Percentiles rank a stretch among this genome's conserved stretches.
Evolutionary conservation across 2,888 invertebrate species (phyloP).

Genomic region (Conus canariensis): DNA sequence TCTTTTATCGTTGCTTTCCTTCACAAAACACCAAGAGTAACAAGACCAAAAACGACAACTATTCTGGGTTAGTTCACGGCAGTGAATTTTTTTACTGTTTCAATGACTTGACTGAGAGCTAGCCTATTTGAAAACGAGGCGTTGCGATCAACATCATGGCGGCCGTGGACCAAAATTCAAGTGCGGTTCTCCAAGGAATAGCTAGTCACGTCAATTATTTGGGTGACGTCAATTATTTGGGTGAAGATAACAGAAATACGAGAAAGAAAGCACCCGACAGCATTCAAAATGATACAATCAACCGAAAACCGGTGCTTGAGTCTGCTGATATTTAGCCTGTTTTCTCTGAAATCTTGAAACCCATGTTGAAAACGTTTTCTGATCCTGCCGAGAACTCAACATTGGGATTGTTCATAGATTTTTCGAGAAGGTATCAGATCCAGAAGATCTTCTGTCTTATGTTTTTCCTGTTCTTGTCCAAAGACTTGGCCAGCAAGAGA

Average conservation of each 20-base stretch:
- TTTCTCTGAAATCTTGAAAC: slow-evolving; percentile 71
- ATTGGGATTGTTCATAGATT: slow-evolving; percentile 64
- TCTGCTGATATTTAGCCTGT: slow-evolving; percentile 60
- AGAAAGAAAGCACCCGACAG: slow-evolving; percentile 74
- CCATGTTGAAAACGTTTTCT: slow-evolving; percentile 71
- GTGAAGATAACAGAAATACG: slow-evolving; percentile 74
- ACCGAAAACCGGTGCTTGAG: slow-evolving; percentile 60
- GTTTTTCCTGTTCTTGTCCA: slow-evolving; percentile 88
- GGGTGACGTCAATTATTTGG: too few relatives aligned
- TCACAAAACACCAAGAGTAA: too few relatives aligned
- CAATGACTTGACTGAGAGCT: too few relatives aligned
- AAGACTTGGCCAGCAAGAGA: slow-evolving; percentile 88
- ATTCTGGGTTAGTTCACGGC: too few relatives aligned
- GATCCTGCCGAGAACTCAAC: slow-evolving; percentile 76
- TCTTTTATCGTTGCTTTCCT: too few relatives aligned
- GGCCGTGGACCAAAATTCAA: slow-evolving; percentile 67
- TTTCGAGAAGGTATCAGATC: slow-evolving; percentile 59
- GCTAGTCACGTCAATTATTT: slow-evolving; percentile 75
- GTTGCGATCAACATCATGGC: slow-evolving; percentile 76
- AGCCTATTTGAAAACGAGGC: slow-evolving; percentile 70
- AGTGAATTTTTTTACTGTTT: too few relatives aligned
- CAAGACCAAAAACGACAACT: too few relatives aligned
- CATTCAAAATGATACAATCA: slow-evolving; percentile 71
- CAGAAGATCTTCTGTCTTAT: slow-evolving; percentile 85
- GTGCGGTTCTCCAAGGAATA: slow-evolving; percentile 71